Evolutionary conservation across 2,113 vertebrate genomes (phyloP).

Genomic region (Pachypanchax playfairii): DNA sequence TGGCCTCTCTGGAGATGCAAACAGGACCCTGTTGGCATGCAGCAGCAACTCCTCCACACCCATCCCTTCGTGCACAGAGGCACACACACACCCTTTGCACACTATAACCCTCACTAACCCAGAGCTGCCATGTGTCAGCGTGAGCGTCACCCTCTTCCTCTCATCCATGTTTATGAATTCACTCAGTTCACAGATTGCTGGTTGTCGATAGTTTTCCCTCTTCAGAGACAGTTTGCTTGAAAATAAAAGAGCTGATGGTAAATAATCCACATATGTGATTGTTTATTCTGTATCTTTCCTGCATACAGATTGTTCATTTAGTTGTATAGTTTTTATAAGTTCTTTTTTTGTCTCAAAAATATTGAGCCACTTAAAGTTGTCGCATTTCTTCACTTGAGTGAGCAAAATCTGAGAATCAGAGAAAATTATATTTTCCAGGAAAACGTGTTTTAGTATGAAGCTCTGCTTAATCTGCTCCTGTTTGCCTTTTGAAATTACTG

Average conservation of each 20-base stretch:
- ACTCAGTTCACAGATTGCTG: slow-evolving; percentile 26
- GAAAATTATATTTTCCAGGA: too few relatives aligned
- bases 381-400: too few relatives aligned
- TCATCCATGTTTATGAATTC: slow-evolving; percentile 50
- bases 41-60: slow-evolving; percentile 15
- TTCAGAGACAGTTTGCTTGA: slow-evolving; percentile 21
- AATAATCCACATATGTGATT: too few relatives aligned
- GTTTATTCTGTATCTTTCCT: too few relatives aligned
- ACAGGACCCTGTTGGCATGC: slow-evolving; percentile 79
- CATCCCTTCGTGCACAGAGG: slow-evolving; percentile 8
- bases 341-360: too few relatives aligned
- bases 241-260: not conserved
- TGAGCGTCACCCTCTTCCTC: slow-evolving; percentile 65
- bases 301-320: too few relatives aligned
- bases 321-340: too few relatives aligned
- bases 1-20: slow-evolving; percentile 83
- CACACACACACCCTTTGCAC: slow-evolving; percentile 42
- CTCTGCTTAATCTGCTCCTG: too few relatives aligned
- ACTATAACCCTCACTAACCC: slow-evolving; percentile 49
- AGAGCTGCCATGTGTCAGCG: slow-evolving; percentile 37
- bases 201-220: slow-evolving; percentile 25
- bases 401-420: too few relatives aligned
- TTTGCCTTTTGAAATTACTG: too few relatives aligned
- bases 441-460: too few relatives aligned
- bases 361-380: too few relatives aligned